Base-by-base conservation (phyloP, 2,113 vertebrate species). In the Theropithecus gelada region DNA sequence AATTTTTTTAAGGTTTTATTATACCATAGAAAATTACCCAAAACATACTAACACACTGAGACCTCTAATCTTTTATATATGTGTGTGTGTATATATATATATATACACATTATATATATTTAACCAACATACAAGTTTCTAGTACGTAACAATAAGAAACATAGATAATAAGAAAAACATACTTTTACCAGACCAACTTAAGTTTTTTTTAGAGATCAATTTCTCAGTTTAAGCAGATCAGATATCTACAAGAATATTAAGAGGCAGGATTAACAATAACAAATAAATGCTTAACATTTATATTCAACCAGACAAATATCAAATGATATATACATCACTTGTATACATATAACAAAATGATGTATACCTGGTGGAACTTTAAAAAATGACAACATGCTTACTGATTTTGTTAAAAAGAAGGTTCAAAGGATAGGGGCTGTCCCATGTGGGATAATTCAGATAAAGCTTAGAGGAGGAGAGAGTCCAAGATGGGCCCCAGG, bases 241-340 rank as follows among this genome's bases (percentile, higher is more conserved):
- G 43, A 45, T 87, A 38, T 11, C 6, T 13, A 90, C 18, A 92
- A 88, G 32, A 87, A 88, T 72, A 72, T 5, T 66, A 25, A 84
- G 61, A 35, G 85, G 6, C 43, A 55, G n/a, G 95, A 85, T 52
- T 86, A 81, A 57, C 40, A 73, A 43, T 64, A 64, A 64, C 61
- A 96, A 96, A 96, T 78, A 91, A 80, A 94, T 83, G 20, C 20
- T 91, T 93, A 70, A 68, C 1, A 70, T 68, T 73, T 73, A 80
- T 59, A 90, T 50, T 82, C 45, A 89, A 43, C 6, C 55, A 82
- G 1, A 14, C 86, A 84, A 90, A 18, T 86, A 86, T 48, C 27
- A 83, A 55, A 40, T 40, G 10, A 82, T 48, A 25, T 83, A 64
- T 8, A 90, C 2, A 2, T 55, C 52, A 55, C 6, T 55, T 55